These are phyloP conservation scores for Cherax destructor DNA, from an alignment of 1,140 invertebrate genomes.

Conservation along the genomic window DNA sequence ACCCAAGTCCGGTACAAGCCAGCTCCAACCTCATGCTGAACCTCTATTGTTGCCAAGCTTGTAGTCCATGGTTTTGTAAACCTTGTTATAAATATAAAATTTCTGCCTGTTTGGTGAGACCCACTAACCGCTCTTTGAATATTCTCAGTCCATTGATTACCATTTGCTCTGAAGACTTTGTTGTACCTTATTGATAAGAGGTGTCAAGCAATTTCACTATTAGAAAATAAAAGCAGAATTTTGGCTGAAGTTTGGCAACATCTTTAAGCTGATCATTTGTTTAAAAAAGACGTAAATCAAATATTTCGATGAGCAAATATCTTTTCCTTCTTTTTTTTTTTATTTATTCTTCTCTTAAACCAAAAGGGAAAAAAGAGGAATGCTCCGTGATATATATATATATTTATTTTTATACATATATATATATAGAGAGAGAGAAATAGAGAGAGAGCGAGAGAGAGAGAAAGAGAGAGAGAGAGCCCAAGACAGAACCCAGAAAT, in stretches of 20 bases:
- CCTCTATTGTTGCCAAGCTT: neutral
- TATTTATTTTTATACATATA: too few species aligned
- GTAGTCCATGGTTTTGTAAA: neutral
- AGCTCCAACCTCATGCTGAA: neutral
- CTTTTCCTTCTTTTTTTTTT: neutral
- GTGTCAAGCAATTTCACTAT: too few species aligned
- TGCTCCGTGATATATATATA: neutral
- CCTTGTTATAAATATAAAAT: neutral
- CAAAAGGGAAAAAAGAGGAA: neutral
- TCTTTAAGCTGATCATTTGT: neutral
- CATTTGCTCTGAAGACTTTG: too few species aligned
- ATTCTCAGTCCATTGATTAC: too few species aligned
- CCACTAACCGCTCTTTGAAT: too few species aligned
- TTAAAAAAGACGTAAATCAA: neutral
- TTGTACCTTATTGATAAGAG: too few species aligned
- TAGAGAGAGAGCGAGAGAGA: too few species aligned
- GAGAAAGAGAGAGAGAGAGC: neutral
- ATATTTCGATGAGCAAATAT: neutral
- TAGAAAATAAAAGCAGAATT: neutral
- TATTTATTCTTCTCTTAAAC: neutral
- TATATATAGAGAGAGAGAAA: too few species aligned
- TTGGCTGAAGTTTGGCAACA: neutral
- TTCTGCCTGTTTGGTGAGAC: too few species aligned
- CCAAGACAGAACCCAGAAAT: constrained; percentile 68
- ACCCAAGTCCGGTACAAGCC: neutral